A percentile compares a stretch with the other conserved stretches of the same genome.
These are phyloP conservation scores for Dinocampus coccinellae DNA, from an alignment of 2,888 invertebrate species.

Conservation along the genomic window DNA sequence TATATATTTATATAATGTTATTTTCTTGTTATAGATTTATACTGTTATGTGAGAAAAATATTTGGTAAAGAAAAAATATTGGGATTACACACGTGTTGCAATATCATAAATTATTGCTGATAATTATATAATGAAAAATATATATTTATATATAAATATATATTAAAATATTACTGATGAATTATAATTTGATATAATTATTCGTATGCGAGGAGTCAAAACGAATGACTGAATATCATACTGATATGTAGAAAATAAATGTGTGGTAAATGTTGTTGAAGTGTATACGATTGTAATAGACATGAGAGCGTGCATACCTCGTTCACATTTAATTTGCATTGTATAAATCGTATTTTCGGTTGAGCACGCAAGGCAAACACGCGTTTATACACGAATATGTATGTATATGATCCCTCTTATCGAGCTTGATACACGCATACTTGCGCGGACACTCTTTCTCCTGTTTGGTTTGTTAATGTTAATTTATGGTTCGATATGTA, in stretches of 20 bases:
- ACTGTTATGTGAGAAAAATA: not conserved
- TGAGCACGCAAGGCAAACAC: slow-evolving; percentile 67
- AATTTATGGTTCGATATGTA: slow-evolving; percentile 67
- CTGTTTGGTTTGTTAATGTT: slow-evolving; percentile 50
- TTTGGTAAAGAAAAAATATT: not conserved
- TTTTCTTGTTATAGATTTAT: not conserved
- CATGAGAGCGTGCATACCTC: not conserved
- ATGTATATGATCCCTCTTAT: slow-evolving; percentile 54
- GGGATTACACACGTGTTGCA: too few relatives aligned
- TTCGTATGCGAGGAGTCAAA: not conserved
- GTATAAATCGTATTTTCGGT: slow-evolving; percentile 66
- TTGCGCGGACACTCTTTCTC: slow-evolving; percentile 32
- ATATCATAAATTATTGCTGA: too few relatives aligned
- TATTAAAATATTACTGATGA: not conserved
- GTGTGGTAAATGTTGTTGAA: not conserved
- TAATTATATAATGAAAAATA: too few relatives aligned
- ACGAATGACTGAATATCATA: not conserved
- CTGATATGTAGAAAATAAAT: not conserved
- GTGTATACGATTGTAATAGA: not conserved
- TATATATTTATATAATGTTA: not conserved
- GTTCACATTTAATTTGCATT: slow-evolving; percentile 65
- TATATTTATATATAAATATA: not conserved
- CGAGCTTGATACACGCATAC: slow-evolving; percentile 35
- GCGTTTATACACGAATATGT: slow-evolving; percentile 47
- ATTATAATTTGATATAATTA: not conserved